Conservation (phyloP, 30 jellyfish, hydroid and myxozoan genomes). For the Hydractinia symbiolongicarpus region DNA sequence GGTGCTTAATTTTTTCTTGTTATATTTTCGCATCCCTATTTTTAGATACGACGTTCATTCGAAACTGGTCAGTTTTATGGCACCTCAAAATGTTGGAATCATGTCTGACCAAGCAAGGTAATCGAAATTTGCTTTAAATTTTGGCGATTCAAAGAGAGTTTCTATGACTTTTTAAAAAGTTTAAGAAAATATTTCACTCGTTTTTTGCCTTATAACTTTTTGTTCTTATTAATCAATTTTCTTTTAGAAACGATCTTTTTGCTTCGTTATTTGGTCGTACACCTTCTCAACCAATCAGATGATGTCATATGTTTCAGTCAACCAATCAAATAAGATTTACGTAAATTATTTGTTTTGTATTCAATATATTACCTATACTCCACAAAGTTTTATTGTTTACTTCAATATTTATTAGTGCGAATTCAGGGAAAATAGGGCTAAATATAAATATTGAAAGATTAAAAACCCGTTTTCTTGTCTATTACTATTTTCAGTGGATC, state of each 20-base stretch:
- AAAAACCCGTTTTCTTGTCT: no score
- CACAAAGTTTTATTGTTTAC: no score
- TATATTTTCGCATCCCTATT: not conserved
- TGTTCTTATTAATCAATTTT: not conserved
- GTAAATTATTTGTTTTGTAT: no score
- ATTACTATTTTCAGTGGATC: no score
- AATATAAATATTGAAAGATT: no score
- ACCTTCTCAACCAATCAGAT: no score
- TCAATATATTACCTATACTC: no score
- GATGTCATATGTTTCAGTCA: no score
- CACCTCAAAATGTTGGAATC: slow-evolving; percentile 52
- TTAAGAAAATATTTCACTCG: not conserved
- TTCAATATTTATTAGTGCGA: no score
- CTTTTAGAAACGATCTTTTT: slow-evolving; percentile 61
- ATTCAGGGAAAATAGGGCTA: no score
- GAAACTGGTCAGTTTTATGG: slow-evolving; percentile 78
- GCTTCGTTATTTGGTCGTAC: slow-evolving; percentile 49
- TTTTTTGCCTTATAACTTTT: not conserved
- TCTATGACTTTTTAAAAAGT: not conserved
- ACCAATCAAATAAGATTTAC: no score
- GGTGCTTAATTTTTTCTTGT: no score
- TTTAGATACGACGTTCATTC: slow-evolving; percentile 77
- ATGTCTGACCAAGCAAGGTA: slow-evolving; percentile 83
- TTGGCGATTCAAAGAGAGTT: not conserved
- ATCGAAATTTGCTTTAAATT: not conserved